Evolutionary conservation across 2,888 invertebrate species (phyloP).

Genomic region (Digitonthophagus gazella): DNA sequence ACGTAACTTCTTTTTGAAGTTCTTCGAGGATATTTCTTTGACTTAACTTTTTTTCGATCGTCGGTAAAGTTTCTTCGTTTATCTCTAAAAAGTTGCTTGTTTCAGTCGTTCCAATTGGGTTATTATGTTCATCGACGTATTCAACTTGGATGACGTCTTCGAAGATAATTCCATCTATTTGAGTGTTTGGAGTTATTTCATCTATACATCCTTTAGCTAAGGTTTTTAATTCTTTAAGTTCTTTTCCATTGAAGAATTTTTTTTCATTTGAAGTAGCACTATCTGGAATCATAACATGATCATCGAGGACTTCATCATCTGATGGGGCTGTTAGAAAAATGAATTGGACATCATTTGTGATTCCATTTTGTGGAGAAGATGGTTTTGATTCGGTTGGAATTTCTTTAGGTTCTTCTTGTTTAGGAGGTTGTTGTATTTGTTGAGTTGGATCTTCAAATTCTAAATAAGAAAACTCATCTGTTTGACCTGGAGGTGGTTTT

Average conservation of each 20-base stretch:
- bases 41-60: constrained; percentile 23
- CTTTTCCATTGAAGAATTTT: constrained; percentile 38
- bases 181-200: constrained; percentile 39
- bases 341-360: constrained; percentile 42
- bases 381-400: constrained; percentile 3
- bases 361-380: constrained; percentile 20
- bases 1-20: constrained; percentile 21
- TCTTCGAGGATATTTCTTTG: constrained; percentile 23
- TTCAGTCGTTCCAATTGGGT: constrained; percentile 25
- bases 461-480: constrained; percentile 47
- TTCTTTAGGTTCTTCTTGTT: constrained; percentile 14
- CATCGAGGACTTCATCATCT: constrained; percentile 48
- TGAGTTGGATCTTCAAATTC: constrained; percentile 42
- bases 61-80: constrained; percentile 25
- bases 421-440: no score
- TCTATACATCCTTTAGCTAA: constrained; percentile 45
- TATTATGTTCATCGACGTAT: constrained; percentile 26
- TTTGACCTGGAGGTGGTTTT: constrained; percentile 47
- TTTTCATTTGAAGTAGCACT: constrained; percentile 39
- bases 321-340: constrained; percentile 49
- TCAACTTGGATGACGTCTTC: constrained; percentile 29
- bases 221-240: constrained; percentile 43
- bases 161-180: constrained; percentile 24
- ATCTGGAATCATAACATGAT: constrained; percentile 42
- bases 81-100: constrained; percentile 22